Base-by-base conservation (phyloP, 2,888 invertebrate species). In the Criorhina ranunculi region DNA sequence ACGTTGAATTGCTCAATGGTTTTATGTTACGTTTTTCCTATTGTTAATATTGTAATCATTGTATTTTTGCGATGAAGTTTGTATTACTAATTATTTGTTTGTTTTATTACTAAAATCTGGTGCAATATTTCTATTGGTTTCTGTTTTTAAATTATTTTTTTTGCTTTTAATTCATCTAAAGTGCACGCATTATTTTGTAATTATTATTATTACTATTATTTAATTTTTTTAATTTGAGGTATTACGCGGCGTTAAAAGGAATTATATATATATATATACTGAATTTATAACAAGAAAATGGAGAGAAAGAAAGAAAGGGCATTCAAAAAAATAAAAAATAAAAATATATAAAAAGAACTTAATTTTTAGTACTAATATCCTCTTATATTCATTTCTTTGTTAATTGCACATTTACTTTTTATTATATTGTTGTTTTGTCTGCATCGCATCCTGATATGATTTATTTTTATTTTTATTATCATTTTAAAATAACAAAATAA, bases 401-500 rank as follows among this genome's bases (percentile, higher is more conserved):
- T 46, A 11, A 49, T 69, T 49, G 51, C 51, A 37, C 37, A 44
- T 37, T 35, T 51, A 37, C 17, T 19, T 49, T 19, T 24, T 33
- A 15, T 24, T 19, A 46, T 31, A 46, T 31, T 19, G 12, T 44
- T 42, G n/a, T 19, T 44, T 60, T 72, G 40, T 78, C 60, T 60
- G 70, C 72, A 44, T 78, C 31, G 66, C 73, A 83, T 67, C 42
- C 55, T 83, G 83, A 83, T 83, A 83, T 83, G 83, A 78, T 73
- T 73, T 80, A 24, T 70, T 57, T 70, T 66, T 55, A 5, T 15
- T 70, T 70, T 72, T 55, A 7, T 19, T n/a, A n/a, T n/a, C n/a
- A n/a, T n/a, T n/a, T 73, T 55, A 40, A 62, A 24, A 46, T 46
- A 70, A 82, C 82, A 77, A 81, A 69, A 67, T 73, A 53, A 33